Conservation (phyloP, 2,113 vertebrate species). For the Synchiropus splendidus region DNA sequence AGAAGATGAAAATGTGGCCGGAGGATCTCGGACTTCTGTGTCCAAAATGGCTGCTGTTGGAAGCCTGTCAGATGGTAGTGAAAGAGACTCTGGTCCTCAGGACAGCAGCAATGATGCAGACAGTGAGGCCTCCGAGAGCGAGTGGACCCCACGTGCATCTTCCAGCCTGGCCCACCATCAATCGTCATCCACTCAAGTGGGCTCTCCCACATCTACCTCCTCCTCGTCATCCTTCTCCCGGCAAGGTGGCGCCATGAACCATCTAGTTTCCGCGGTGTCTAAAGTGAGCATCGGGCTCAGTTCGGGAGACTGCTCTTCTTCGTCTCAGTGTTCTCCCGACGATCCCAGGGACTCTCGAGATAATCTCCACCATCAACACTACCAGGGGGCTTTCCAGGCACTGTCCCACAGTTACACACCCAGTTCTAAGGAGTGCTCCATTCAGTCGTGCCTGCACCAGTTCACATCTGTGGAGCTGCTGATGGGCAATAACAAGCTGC, state of each 20-base stretch:
- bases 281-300: slow-evolving; percentile 68
- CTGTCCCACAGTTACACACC: slow-evolving; percentile 88
- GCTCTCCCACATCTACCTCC: slow-evolving; percentile 12
- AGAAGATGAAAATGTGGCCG: slow-evolving; percentile 41
- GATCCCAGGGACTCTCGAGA: slow-evolving; percentile 44
- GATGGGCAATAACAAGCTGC: slow-evolving; percentile 97
- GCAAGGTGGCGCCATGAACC: slow-evolving; percentile 56
- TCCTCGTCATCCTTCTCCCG: slow-evolving; percentile 20
- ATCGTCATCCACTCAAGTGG: slow-evolving; percentile 31
- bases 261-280: slow-evolving; percentile 69
- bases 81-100: slow-evolving; percentile 73
- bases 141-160: slow-evolving; percentile 59
- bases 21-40: slow-evolving; percentile 28
- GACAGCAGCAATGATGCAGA: slow-evolving; percentile 91
- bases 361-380: slow-evolving; percentile 49
- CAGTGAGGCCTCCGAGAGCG: slow-evolving; percentile 87
- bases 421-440: slow-evolving; percentile 91
- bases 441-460: slow-evolving; percentile 95
- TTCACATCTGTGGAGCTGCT: slow-evolving; percentile 93
- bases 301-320: slow-evolving; percentile 43
- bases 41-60: slow-evolving; percentile 55
- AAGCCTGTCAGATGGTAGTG: slow-evolving; percentile 81
- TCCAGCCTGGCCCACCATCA: slow-evolving; percentile 36
- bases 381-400: slow-evolving; percentile 84
- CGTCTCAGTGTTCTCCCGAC: slow-evolving; percentile 41